These are phyloP conservation scores for Halichondria panicea DNA, from an alignment of 37 sponge, comb jelly and placozoan species.

Conservation along the genomic window DNA sequence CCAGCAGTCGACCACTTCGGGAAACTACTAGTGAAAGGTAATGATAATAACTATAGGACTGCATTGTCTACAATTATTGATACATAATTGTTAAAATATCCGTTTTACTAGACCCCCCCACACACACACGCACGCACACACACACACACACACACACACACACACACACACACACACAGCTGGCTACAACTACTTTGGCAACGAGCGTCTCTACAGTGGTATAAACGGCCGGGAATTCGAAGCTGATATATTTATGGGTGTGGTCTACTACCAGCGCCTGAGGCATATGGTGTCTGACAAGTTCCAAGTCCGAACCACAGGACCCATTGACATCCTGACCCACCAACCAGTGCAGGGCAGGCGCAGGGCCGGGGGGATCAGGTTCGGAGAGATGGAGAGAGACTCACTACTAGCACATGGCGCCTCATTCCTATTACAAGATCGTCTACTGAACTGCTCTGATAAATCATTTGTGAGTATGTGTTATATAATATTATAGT, in stretches of 20 bases:
- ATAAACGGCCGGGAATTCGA: conserved; percentile 92
- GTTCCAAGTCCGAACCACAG: conserved; percentile 97
- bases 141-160: no score
- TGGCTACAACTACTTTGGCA: conserved; percentile 98
- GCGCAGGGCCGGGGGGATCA: conserved; percentile 81
- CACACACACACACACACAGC: no score
- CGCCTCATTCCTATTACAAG: conserved; percentile 90
- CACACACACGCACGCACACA: no score
- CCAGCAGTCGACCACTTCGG: conserved; percentile 89
- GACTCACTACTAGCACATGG: conserved; percentile 95
- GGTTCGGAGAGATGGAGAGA: conserved; percentile 95
- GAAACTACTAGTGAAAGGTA: conserved; percentile 79
- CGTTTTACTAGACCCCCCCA: no score
- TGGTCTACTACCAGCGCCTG: conserved; percentile 94
- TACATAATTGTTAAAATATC: neutral
- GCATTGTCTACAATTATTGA: neutral
- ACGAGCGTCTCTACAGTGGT: conserved; percentile 95
- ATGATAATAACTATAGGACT: neutral
- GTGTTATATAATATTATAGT: neutral
- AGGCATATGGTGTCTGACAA: conserved; percentile 99
- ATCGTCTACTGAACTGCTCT: conserved; percentile 95
- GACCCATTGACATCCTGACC: conserved; percentile 94
- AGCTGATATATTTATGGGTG: conserved; percentile 94
- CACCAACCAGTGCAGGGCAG: conserved; percentile 94
- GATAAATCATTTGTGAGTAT: conserved; percentile 76